Conservation (phyloP, 2,113 vertebrate species). For the Tympanuchus pallidicinctus region DNA sequence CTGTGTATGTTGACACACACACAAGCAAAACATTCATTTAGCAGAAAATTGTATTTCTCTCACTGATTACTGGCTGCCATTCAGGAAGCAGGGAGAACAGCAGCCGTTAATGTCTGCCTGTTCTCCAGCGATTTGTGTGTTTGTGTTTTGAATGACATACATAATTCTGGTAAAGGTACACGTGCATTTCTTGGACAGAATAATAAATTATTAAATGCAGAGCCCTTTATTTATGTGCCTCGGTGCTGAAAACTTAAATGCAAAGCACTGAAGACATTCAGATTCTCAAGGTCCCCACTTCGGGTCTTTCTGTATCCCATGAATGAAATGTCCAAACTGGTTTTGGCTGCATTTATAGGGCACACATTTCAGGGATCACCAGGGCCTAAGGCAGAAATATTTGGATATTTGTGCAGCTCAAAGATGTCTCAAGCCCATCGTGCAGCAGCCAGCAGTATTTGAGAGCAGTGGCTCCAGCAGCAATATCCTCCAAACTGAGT, state of each 20-base stretch:
- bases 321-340: not conserved
- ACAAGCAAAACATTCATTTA: not conserved
- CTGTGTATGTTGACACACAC: not conserved
- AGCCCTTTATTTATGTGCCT: not conserved
- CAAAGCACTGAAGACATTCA: not conserved
- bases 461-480: not conserved
- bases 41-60: not conserved
- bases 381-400: not conserved
- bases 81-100: not conserved
- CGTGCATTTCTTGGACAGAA: not conserved
- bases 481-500: not conserved
- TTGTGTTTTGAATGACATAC: not conserved
- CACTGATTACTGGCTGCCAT: not conserved
- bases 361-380: not conserved
- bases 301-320: not conserved
- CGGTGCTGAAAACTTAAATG: not conserved
- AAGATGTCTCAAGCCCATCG: not conserved
- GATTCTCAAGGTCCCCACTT: not conserved
- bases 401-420: not conserved
- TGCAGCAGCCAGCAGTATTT: not conserved
- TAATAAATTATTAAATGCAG: slow-evolving; percentile 9
- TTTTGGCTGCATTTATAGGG: not conserved
- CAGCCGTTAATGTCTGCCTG: not conserved
- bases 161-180: slow-evolving; percentile 8
- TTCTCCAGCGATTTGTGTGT: not conserved